Evolutionary conservation across 2,113 vertebrate species (phyloP).

Genomic region (Vimba vimba): DNA sequence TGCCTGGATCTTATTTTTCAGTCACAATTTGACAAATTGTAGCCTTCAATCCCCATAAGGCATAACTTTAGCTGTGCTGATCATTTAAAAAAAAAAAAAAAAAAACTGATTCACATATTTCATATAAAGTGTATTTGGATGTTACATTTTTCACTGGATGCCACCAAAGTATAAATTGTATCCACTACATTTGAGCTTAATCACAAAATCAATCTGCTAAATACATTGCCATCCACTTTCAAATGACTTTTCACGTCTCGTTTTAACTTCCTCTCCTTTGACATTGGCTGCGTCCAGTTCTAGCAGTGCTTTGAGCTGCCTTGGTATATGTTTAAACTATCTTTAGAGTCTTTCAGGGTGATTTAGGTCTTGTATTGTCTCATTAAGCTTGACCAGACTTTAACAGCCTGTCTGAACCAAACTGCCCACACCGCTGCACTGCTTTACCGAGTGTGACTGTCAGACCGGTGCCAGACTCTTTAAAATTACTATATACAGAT

Average conservation of each 20-base stretch:
- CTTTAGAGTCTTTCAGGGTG: not conserved
- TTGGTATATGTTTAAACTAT: not conserved
- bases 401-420: constrained; percentile 15
- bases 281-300: not conserved
- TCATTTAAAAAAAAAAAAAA: not conserved
- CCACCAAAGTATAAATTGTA: not conserved
- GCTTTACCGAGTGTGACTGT: constrained; percentile 12
- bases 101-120: not conserved
- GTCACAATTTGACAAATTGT: not conserved
- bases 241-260: too few relatives aligned
- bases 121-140: not conserved
- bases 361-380: constrained; percentile 19
- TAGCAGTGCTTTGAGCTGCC: not conserved
- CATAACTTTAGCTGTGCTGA: not conserved
- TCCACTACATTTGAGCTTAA: not conserved
- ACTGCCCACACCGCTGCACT: not conserved
- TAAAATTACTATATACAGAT: constrained; percentile 14
- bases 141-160: not conserved
- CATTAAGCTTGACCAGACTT: constrained; percentile 19
- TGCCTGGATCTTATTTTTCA: not conserved
- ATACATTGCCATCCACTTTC: not conserved
- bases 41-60: not conserved
- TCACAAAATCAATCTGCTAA: not conserved
- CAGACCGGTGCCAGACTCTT: constrained; percentile 7
- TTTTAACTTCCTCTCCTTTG: not conserved